Evolutionary conservation across 2,113 vertebrate species (phyloP).

Genomic region (Mesocricetus auratus): DNA sequence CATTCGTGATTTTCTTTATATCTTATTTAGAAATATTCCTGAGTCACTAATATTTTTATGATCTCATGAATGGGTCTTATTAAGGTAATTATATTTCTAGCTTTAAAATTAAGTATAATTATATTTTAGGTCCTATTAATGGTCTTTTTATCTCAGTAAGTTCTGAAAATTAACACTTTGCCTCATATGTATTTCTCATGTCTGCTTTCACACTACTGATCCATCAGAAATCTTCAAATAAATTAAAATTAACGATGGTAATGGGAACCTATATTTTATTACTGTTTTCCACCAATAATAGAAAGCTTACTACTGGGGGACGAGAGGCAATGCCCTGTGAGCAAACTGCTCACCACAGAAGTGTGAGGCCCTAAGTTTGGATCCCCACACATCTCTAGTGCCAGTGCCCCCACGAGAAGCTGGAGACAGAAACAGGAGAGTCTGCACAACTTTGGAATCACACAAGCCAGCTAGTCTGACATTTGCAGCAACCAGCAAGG

Average conservation of each 20-base stretch:
- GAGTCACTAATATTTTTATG: background rate
- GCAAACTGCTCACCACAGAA: background rate
- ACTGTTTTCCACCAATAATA: background rate
- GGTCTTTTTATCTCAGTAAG: background rate
- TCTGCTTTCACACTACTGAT: background rate
- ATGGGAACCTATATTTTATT: background rate
- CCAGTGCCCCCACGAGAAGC: too few species aligned
- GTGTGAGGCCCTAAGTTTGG: too few species aligned
- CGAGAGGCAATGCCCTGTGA: too few species aligned
- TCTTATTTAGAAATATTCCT: background rate
- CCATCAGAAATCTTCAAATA: conserved; percentile 36
- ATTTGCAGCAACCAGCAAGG: too few species aligned
- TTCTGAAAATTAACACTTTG: background rate
- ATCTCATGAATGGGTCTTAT: background rate
- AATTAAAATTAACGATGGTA: background rate
- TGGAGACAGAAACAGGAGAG: background rate
- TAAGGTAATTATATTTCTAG: conserved; percentile 45
- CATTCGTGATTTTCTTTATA: conserved; percentile 19
- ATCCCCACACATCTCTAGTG: background rate
- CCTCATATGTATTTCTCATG: background rate
- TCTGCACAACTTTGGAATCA: background rate
- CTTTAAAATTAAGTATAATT: conserved; percentile 38
- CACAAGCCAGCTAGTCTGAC: background rate
- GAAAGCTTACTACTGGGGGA: background rate
- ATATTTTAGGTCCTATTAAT: conserved; percentile 22